These are phyloP conservation scores for Galleria mellonella DNA, from an alignment of 1,140 invertebrate species.

Conservation along the genomic window DNA sequence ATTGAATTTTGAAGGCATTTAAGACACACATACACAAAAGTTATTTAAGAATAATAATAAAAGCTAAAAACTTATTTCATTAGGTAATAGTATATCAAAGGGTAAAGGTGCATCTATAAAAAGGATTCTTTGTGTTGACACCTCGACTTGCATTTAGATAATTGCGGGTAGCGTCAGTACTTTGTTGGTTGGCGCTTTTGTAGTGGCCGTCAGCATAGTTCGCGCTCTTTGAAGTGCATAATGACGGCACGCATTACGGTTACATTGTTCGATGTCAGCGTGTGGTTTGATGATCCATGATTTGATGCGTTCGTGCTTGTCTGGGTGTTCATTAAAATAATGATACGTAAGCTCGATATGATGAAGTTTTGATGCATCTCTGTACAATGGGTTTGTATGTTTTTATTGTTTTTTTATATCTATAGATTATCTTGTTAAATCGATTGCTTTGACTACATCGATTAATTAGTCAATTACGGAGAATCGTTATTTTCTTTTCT, in stretches of 20 bases:
- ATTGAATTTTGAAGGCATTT: too few relatives aligned
- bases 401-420: too few relatives aligned
- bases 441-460: too few relatives aligned
- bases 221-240: slow-evolving; percentile 45
- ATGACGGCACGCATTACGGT: slow-evolving; percentile 22
- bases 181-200: slow-evolving; percentile 44
- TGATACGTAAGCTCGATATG: slow-evolving; percentile 1
- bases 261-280: slow-evolving; percentile 21
- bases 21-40: too few relatives aligned
- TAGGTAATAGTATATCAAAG: too few relatives aligned
- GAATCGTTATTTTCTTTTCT: too few relatives aligned
- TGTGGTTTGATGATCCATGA: slow-evolving; percentile 7
- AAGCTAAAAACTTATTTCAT: too few relatives aligned
- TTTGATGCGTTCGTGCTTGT: slow-evolving; percentile 10
- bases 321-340: slow-evolving; percentile 24
- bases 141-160: slow-evolving; percentile 50
- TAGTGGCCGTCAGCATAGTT: slow-evolving; percentile 23
- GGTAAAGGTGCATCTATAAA: neutral
- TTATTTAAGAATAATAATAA: too few relatives aligned
- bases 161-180: slow-evolving; percentile 46
- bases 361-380: too few relatives aligned
- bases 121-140: slow-evolving; percentile 11
- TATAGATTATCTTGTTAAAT: too few relatives aligned
- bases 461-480: too few relatives aligned
- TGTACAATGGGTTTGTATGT: too few relatives aligned